Evolutionary conservation across 2,797 vertebrate genomes (phyloP).

Genomic region (Parauchenoglanis ngamensis): DNA sequence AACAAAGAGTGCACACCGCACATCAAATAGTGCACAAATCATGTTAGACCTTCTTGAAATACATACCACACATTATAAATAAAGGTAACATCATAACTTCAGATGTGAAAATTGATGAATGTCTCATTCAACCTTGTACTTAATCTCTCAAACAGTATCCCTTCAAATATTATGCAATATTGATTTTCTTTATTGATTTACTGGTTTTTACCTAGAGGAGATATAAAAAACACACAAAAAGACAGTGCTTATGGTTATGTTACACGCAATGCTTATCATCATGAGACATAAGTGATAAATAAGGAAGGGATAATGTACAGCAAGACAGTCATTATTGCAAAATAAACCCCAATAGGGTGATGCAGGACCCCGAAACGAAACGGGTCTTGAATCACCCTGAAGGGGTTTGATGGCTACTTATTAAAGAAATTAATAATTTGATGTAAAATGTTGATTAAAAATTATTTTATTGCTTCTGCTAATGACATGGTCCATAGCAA

Average conservation of each 20-base stretch:
- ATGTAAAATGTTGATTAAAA: no score
- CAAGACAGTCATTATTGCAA: no score
- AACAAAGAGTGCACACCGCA: background rate
- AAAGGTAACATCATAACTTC: background rate
- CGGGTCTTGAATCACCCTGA: no score
- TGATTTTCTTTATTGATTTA: background rate
- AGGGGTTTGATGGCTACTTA: no score
- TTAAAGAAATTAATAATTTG: no score
- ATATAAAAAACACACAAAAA: background rate
- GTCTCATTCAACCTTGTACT: background rate
- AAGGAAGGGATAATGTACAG: no score
- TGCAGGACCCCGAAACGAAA: no score
- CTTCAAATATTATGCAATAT: background rate
- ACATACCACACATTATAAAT: background rate
- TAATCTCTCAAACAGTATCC: background rate
- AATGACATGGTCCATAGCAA: no score
- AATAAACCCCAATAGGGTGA: no score
- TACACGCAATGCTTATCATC: background rate
- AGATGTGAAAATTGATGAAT: background rate
- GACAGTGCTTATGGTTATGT: background rate
- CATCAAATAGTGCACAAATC: background rate
- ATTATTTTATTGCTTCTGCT: no score
- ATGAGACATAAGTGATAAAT: background rate
- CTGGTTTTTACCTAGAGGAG: background rate
- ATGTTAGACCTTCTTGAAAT: background rate